Evolutionary conservation across 1,140 invertebrate species (phyloP).

Genomic region (Diuraphis noxia): DNA sequence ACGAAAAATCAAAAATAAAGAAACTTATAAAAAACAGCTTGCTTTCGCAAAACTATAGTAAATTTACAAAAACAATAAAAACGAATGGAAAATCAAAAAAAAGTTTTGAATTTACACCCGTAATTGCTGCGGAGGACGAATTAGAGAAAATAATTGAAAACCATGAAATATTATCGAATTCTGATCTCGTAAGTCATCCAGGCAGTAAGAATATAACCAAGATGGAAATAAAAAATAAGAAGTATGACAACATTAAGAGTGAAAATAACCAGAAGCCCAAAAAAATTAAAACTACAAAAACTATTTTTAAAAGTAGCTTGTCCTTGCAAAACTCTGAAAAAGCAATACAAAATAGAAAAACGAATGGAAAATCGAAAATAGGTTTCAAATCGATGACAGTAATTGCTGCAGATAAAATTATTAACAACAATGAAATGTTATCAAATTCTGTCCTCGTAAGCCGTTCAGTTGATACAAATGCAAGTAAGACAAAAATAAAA

Average conservation of each 20-base stretch:
- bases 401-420: not conserved
- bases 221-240: not conserved
- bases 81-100: not conserved
- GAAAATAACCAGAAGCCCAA: too few relatives aligned
- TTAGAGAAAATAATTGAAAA: not conserved
- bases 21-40: not conserved
- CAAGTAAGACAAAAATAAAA: not conserved
- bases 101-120: not conserved
- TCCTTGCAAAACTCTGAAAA: too few relatives aligned
- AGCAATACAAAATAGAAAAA: not conserved
- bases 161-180: not conserved
- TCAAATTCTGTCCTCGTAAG: not conserved
- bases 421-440: not conserved
- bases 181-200: not conserved
- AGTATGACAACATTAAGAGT: too few relatives aligned
- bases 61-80: not conserved
- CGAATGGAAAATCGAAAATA: not conserved
- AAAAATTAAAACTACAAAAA: too few relatives aligned
- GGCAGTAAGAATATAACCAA: not conserved
- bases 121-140: too few relatives aligned
- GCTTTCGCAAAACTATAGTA: not conserved
- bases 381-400: not conserved
- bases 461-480: not conserved
- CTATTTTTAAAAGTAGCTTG: too few relatives aligned
- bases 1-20: not conserved